Evolutionary conservation across 2,113 vertebrate species (phyloP), one percentile per base, ranked within the genome.

Genomic region (Coturnix japonica): DNA sequence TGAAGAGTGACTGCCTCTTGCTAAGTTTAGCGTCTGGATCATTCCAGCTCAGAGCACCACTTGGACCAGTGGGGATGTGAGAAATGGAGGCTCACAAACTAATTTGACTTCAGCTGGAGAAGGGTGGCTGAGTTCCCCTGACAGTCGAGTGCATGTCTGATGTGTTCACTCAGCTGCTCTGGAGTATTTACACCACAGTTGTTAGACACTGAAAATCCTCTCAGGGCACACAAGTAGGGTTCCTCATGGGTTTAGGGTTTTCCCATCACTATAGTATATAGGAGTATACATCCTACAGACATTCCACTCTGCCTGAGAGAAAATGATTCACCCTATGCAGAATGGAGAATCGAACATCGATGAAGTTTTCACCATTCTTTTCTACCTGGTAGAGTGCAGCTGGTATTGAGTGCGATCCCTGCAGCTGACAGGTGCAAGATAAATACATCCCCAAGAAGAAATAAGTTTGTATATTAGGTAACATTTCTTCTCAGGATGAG

Each of bases 321-420:
- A 94, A 92, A 72, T 85, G 87, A 65, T 92, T 66, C 90, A 74
- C 60, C 69, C 1, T 2, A 71, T 72, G 72, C 84, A 91, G 75
- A 87, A 67, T 22, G 20, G 51, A 74, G 78, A 91, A 89, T 74
- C 1, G 7, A 91, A 87, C 69, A 83, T 65, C 56, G 85, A 60
- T 25, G 9, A 87, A 77, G 85, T 92, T 84, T 91, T 89, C 89
- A 64, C 78, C 56, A 73, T 80, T 75, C 35, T 89, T 85, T 89
- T 89, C 37, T 91, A 47, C 67, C 60, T 80, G 47, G 76, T 93
- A 65, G 63, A 87, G 69, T 81, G 79, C 61, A 57, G 28, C 54
- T 92, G 84, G 64, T 82, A 49, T 95, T 92, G 92, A 85, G 41
- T 90, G 26, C 74, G 85, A 39, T 73, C 79, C 63, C 57, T 26